Evolutionary conservation across 1,140 invertebrate species (phyloP), one percentile per base, ranked within the genome.

Genomic region (Diprion similis): DNA sequence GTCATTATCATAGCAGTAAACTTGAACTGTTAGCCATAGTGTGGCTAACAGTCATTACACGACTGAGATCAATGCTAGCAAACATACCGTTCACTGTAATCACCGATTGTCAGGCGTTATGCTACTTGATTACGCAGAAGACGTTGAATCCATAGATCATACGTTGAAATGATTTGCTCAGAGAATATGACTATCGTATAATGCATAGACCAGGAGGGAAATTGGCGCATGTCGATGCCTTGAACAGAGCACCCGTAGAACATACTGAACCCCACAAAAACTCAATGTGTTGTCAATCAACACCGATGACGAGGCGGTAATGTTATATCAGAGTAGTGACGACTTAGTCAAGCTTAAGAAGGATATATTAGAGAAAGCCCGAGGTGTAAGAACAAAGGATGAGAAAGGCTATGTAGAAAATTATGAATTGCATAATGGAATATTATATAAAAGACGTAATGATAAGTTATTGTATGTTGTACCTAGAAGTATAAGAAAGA

Each of bases 1-100:
- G 72, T 9, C 74, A 78, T 66, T 84, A 87, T 78, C 83, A 86
- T 76, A 85, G 81, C 0, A 85, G 83, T 64, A 83, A 87, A 67
- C 48, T 85, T 0, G 84, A 85, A 66, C 6, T 37, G 2, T 6
- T 65, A 68, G 79, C 78, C 1, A 73, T 78, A 37, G 73, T 77
- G 9, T 69, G 72, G 71, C 64, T 65, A 4, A 37, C 24, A 37
- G 24, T 37, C n/a, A 19, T 75, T n/a, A 66, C 75, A 17, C 72
- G 75, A 17, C 72, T 76, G 47, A 47, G 73, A 24, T n/a, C 47
- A 8, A 73, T 76, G 37, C 19, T 79, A 13, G 69, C 73, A 18
- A 71, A 66, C 70, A 37, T 76, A 8, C 11, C 46, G 1, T 76
- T 78, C 46, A 76, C 67, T 11, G 70, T 72, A 18, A n/a, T 78